These are phyloP conservation scores for Amorpha juglandis DNA, from an alignment of 2,888 invertebrate species.

Conservation along the genomic window DNA sequence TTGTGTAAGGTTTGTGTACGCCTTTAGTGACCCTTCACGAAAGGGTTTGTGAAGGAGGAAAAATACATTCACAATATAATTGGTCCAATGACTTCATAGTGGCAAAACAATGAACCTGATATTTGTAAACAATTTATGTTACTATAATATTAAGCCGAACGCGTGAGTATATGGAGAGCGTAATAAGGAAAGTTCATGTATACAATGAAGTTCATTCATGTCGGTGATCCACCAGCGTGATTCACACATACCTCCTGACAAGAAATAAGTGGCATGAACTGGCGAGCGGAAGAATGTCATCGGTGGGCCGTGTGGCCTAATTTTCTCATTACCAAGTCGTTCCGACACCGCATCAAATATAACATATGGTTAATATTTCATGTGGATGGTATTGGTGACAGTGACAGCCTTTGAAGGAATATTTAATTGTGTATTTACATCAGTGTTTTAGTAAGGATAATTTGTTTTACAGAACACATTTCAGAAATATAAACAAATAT, in stretches of 20 bases:
- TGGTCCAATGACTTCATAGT: too few relatives aligned
- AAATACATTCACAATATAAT: neutral
- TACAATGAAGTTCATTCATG: slow-evolving; percentile 20
- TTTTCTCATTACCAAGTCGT: neutral
- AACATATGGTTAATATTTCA: neutral
- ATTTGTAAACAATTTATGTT: neutral
- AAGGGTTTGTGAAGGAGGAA: neutral
- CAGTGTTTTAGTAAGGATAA: neutral
- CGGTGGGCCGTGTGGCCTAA: slow-evolving; percentile 3
- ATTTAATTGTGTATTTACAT: neutral
- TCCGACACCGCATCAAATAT: neutral
- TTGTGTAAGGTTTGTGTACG: slow-evolving; percentile 1
- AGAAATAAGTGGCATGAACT: slow-evolving; percentile 17
- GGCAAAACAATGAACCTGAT: neutral
- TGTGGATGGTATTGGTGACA: neutral
- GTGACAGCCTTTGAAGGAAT: neutral
- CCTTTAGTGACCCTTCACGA: neutral
- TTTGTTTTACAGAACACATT: neutral
- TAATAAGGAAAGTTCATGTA: slow-evolving; percentile 7
- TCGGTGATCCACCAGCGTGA: slow-evolving; percentile 20
- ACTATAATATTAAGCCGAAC: neutral
- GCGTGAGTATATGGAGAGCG: neutral
- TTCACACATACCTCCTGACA: slow-evolving; percentile 20
- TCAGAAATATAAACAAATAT: too few relatives aligned
- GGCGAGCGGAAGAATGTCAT: slow-evolving; percentile 20